Base-by-base conservation (phyloP, 2,113 vertebrate species). In the Vulpes lagopus region DNA sequence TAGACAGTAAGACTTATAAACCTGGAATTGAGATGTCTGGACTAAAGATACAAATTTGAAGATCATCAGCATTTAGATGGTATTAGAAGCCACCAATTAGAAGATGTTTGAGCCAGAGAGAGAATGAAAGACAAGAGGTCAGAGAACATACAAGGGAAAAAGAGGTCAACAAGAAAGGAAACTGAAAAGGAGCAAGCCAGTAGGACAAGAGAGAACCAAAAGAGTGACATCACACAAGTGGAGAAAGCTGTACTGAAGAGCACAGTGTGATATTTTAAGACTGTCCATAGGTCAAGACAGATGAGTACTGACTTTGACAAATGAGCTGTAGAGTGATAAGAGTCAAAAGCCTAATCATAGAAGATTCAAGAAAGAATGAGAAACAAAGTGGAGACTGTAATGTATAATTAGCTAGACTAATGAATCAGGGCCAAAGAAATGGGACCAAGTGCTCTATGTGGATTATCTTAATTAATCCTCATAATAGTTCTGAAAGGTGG, bases 31-130 rank as follows among this genome's bases (percentile, higher is more conserved):
- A 67, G 14, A 17, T 32, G 22, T 53, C 27, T 67, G 23, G 49
- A 81, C 43, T 74, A n/a, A 38, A 86, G 19, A 79, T n/a, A 86
- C 1, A 83, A 59, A 90, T 35, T 38, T 87, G 60, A 95, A 96
- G 60, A 25, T 79, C 35, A 83, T 38, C 11, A 43, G 27, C 4
- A 55, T 67, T 89, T 97, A 91, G 67, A 49, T 19, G 53, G 53
- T 65, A 81, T 81, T 59, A 74, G 32, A 95, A 74, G 22, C 32
- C 14, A 88, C 67, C 87, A 87, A 88, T 49, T 87, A 74, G 76
- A 88, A 14, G 67, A 83, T 5, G 19, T 80, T 80, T 78, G 8
- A 81, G 20, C 23, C 51, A 85, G 38, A 86, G 9, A 74, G 14
- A 62, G 64, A 86, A 64, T 19, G 32, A 27, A 62, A 94, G 43